Evolutionary conservation across 2,888 invertebrate species (phyloP).

Genomic region (Vesta saturnalis): DNA sequence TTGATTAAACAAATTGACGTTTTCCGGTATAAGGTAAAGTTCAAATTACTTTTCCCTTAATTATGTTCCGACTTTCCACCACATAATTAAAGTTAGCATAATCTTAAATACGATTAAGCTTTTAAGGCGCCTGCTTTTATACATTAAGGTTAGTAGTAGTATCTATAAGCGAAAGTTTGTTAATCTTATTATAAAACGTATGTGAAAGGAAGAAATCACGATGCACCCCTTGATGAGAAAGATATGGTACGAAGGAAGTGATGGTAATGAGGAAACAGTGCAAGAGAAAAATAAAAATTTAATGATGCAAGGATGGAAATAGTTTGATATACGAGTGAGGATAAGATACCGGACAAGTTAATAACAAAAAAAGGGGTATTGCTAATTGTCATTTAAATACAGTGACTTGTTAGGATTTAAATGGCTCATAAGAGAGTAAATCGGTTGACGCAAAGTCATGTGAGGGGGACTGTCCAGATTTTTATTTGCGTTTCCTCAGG

Average conservation of each 20-base stretch:
- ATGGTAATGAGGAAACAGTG: slow-evolving; percentile 58
- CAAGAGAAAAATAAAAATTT: slow-evolving; percentile 29
- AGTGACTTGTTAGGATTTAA: slow-evolving; percentile 48
- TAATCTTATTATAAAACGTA: slow-evolving; percentile 20
- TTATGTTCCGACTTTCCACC: slow-evolving; percentile 3
- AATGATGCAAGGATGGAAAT: slow-evolving; percentile 20
- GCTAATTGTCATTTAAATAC: slow-evolving; percentile 51
- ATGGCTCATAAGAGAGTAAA: slow-evolving; percentile 44
- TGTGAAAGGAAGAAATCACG: slow-evolving; percentile 59
- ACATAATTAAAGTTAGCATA: too few species aligned
- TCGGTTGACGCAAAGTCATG: slow-evolving; percentile 44
- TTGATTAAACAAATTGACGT: slow-evolving; percentile 30
- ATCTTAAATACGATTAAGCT: too few species aligned
- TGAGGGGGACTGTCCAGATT: slow-evolving; percentile 37
- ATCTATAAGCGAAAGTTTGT: not conserved
- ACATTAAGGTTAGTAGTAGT: too few species aligned
- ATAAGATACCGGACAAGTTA: slow-evolving; percentile 52
- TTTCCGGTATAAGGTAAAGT: slow-evolving; percentile 13
- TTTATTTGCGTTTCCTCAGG: slow-evolving; percentile 35
- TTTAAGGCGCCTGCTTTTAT: too few species aligned
- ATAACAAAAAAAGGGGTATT: slow-evolving; percentile 49
- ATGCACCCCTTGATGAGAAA: slow-evolving; percentile 59
- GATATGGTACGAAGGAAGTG: slow-evolving; percentile 56
- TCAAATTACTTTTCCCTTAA: slow-evolving; percentile 8
- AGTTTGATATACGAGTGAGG: slow-evolving; percentile 20